Conservation (phyloP, 2,888 invertebrate genomes). For the Mimachlamys varia region DNA sequence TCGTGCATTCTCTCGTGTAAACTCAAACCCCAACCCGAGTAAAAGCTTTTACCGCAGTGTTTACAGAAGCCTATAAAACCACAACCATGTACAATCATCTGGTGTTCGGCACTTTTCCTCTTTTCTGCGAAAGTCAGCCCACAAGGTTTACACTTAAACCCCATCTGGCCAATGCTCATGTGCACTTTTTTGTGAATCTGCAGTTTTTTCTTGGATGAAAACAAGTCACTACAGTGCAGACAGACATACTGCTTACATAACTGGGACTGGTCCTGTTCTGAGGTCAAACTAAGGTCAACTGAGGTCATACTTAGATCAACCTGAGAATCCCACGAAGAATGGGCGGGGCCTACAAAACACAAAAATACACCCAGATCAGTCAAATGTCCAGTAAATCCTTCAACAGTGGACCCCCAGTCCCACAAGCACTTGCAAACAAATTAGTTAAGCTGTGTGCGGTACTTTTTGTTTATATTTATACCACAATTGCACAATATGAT, state of each 20-base stretch:
- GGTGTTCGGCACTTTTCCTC: conserved; percentile 5
- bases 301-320: conserved; percentile 13
- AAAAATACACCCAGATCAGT: conserved; percentile 1
- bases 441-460: background rate
- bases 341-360: conserved; percentile 34
- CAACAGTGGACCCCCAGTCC: background rate
- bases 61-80: conserved; percentile 19
- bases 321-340: conserved; percentile 12
- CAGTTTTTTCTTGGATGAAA: conserved; percentile 14
- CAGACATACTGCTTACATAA: conserved; percentile 28
- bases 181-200: conserved; percentile 22
- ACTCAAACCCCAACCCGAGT: conserved; percentile 7
- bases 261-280: conserved; percentile 34
- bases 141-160: background rate
- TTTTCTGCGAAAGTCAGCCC: background rate
- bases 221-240: conserved; percentile 1
- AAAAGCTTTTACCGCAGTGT: conserved; percentile 11
- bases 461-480: too few species aligned
- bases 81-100: conserved; percentile 14
- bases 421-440: background rate
- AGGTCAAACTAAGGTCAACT: conserved; percentile 31
- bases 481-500: too few species aligned
- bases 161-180: background rate
- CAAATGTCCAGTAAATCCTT: background rate
- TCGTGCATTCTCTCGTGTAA: conserved; percentile 13